These are phyloP conservation scores for Alectura lathami DNA, from an alignment of 2,113 vertebrate genomes.

Conservation along the genomic window DNA sequence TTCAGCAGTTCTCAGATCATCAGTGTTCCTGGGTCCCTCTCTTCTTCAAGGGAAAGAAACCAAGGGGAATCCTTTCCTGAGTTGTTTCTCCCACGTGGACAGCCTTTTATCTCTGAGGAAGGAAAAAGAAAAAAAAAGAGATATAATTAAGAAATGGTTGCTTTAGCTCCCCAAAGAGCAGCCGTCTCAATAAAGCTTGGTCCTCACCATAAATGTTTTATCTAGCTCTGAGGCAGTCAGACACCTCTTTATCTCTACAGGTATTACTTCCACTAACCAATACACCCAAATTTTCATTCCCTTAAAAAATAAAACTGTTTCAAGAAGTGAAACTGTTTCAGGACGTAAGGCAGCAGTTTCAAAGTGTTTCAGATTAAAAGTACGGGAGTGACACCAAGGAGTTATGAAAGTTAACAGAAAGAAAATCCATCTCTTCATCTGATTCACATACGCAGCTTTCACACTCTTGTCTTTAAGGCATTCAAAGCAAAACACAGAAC, in stretches of 20 bases:
- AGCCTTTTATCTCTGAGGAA: constrained; percentile 53
- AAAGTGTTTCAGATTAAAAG: neutral
- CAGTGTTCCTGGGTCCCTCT: neutral
- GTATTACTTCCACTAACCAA: neutral
- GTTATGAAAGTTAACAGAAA: neutral
- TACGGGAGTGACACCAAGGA: neutral
- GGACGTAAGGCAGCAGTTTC: neutral
- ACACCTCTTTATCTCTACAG: neutral
- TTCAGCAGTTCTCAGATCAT: neutral
- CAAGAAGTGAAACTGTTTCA: neutral
- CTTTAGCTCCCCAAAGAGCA: neutral
- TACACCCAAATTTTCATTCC: neutral
- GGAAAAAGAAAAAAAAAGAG: neutral
- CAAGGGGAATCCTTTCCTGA: constrained; percentile 25
- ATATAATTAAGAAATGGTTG: neutral
- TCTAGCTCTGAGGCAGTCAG: neutral
- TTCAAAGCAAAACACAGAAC: neutral
- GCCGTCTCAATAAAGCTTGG: neutral
- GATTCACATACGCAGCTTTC: neutral
- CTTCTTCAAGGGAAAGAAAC: constrained; percentile 40
- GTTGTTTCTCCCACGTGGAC: constrained; percentile 12
- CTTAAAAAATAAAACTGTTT: neutral
- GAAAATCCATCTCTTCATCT: neutral
- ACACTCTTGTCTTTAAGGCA: neutral
- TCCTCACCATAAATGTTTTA: neutral